phyloP scores from a whole-genome alignment of 2,888 invertebrate species.

The Coleophora flavipennella region DNA sequence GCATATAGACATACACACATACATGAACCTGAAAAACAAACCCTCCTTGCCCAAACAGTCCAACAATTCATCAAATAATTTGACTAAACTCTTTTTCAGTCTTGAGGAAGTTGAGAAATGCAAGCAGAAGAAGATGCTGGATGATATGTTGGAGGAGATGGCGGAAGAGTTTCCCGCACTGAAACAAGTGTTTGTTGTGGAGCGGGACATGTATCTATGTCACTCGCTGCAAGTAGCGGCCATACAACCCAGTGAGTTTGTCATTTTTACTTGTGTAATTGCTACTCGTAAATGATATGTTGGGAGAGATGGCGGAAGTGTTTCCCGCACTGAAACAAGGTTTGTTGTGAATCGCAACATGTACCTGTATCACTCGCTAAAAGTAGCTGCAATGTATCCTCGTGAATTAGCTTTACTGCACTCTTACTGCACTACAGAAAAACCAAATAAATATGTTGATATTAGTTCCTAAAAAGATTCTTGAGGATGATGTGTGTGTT shows the following conservation, averaged over 20 bases:
- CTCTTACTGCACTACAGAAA: no score
- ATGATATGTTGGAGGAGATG: slow-evolving; percentile 93
- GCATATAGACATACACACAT: no score
- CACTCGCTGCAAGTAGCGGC: slow-evolving; percentile 85
- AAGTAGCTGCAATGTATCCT: slow-evolving; percentile 70
- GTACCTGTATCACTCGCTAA: slow-evolving; percentile 90
- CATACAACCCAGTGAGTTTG: slow-evolving; percentile 46
- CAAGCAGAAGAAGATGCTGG: slow-evolving; percentile 91
- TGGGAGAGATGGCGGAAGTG: slow-evolving; percentile 94
- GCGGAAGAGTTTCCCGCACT: slow-evolving; percentile 94
- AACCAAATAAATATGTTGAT: no score
- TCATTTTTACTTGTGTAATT: no score
- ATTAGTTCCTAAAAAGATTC: no score
- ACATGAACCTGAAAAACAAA: no score
- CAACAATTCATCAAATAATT: no score
- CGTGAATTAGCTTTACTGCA: no score
- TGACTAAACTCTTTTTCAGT: no score
- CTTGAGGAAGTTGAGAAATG: slow-evolving; percentile 95
- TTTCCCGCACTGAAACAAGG: slow-evolving; percentile 91
- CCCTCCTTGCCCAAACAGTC: no score
- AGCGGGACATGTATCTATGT: slow-evolving; percentile 93
- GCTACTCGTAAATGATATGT: slow-evolving; percentile 79
- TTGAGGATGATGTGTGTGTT: no score
- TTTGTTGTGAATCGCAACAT: slow-evolving; percentile 95
- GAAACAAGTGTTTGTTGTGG: slow-evolving; percentile 92